Conservation (phyloP, 2,113 vertebrate species). For the Sardina pilchardus region DNA sequence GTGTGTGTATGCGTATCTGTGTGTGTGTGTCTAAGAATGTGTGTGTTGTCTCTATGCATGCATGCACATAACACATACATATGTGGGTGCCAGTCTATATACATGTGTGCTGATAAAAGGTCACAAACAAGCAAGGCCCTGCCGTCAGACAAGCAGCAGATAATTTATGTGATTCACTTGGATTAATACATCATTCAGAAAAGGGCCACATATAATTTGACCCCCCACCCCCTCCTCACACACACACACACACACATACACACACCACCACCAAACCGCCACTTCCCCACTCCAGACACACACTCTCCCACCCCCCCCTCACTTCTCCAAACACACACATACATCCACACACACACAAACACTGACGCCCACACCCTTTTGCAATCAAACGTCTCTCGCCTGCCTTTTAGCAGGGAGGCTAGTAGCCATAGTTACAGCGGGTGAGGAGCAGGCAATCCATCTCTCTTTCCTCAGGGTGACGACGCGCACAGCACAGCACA, state of each 20-base stretch:
- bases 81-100: background rate
- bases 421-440: conserved; percentile 57
- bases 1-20: too few species aligned
- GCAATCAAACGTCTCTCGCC: conserved; percentile 26
- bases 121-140: background rate
- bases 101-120: background rate
- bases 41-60: background rate
- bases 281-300: background rate
- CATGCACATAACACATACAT: background rate
- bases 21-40: background rate
- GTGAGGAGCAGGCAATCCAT: conserved; percentile 57
- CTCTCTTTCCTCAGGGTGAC: conserved; percentile 59
- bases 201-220: conserved; percentile 43
- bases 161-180: conserved; percentile 34
- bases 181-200: conserved; percentile 39
- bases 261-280: conserved; percentile 42
- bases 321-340: background rate
- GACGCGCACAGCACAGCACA: conserved; percentile 45
- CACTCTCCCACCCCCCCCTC: background rate
- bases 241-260: background rate
- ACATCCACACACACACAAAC: background rate
- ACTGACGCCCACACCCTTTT: background rate
- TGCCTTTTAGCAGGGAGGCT: conserved; percentile 40
- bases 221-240: conserved; percentile 22
- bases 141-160: conserved; percentile 3